A percentile compares a stretch with the other conserved stretches of the same genome.
Evolutionary conservation across 1,140 invertebrate genomes (phyloP).

Genomic region (Zeugodacus cucurbitae): DNA sequence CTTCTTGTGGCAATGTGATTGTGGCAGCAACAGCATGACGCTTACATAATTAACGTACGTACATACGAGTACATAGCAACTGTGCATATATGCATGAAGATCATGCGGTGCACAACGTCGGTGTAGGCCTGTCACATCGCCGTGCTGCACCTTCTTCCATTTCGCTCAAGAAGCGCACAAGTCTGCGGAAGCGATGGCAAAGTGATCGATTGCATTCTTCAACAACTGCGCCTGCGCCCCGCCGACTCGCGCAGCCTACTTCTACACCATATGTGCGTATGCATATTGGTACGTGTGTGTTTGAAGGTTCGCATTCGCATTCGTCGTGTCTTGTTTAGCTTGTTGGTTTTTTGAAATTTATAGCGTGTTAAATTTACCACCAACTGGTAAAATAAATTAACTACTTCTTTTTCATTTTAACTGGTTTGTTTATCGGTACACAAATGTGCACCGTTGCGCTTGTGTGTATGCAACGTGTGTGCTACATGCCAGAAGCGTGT

Average conservation of each 20-base stretch:
- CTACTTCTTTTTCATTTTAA: constrained; percentile 17
- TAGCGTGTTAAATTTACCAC: constrained; percentile 32
- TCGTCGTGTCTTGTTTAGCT: background rate
- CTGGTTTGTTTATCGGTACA: background rate
- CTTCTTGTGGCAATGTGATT: background rate
- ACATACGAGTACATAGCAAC: background rate
- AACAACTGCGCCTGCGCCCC: background rate
- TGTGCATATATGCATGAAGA: background rate
- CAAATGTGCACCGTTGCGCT: background rate
- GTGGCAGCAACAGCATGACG: background rate
- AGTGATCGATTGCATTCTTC: background rate
- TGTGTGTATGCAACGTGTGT: background rate
- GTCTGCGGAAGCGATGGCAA: background rate
- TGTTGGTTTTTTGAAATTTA: background rate
- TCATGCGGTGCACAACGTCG: background rate
- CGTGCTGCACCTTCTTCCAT: background rate
- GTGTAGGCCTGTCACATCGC: background rate
- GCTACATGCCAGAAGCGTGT: background rate
- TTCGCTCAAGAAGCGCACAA: background rate
- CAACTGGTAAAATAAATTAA: constrained; percentile 27
- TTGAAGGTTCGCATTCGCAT: background rate
- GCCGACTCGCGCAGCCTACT: background rate
- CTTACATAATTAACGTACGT: background rate
- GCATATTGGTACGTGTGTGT: background rate
- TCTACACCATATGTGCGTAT: background rate